Conservation (phyloP, 2,113 vertebrate genomes). For the Mustela nigripes region DNA sequence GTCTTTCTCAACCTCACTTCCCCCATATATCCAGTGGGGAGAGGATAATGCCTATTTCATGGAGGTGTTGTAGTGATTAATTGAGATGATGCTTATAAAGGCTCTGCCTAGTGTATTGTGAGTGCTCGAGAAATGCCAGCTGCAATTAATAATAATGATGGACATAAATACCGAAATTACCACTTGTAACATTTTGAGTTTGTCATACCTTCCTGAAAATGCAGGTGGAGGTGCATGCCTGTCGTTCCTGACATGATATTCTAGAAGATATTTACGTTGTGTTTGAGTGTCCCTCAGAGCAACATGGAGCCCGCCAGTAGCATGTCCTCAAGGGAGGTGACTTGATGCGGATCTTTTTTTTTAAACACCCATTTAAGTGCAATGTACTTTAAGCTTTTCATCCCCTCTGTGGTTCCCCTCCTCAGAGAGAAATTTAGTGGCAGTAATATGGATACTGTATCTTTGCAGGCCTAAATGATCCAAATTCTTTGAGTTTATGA, state of each 20-base stretch:
- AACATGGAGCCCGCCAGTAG: not conserved
- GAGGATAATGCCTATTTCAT: not conserved
- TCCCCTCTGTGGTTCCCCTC: not conserved
- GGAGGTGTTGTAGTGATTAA: not conserved
- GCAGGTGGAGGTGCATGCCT: not conserved
- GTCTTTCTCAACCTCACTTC: not conserved
- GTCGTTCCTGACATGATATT: not conserved
- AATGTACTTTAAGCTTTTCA: not conserved
- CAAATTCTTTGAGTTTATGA: not conserved
- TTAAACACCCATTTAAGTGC: not conserved
- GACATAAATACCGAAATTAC: not conserved
- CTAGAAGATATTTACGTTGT: not conserved
- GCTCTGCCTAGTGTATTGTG: not conserved
- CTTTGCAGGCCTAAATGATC: not conserved
- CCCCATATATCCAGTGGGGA: not conserved
- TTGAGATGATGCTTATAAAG: not conserved
- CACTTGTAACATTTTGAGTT: not conserved
- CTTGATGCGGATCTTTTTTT: not conserved
- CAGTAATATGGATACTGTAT: not conserved
- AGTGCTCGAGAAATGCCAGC: not conserved
- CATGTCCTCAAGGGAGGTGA: not conserved
- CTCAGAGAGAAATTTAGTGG: slow-evolving; percentile 19
- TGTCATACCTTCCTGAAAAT: not conserved
- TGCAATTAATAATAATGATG: not conserved
- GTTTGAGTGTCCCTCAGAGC: not conserved